Conservation (phyloP, 2,888 invertebrate genomes). For the Ormyrus nitidulus region DNA sequence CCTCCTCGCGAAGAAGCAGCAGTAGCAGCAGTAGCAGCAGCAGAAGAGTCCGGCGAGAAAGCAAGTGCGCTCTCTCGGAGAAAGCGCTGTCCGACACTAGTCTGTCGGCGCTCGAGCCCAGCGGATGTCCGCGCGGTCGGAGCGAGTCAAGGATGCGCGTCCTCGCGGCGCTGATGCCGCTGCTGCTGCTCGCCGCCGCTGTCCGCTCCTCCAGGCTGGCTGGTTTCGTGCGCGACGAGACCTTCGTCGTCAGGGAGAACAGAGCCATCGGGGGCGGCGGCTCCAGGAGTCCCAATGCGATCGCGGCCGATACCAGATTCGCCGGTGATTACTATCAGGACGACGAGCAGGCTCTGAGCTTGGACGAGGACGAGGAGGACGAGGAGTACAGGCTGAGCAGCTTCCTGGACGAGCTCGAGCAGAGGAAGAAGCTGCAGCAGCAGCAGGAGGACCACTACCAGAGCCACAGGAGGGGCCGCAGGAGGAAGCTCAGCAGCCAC, state of each 20-base stretch:
- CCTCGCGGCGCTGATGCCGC: not conserved
- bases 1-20: not conserved
- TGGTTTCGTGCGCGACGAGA: constrained; percentile 23
- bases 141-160: too few relatives aligned
- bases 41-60: constrained; percentile 37
- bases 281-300: not conserved
- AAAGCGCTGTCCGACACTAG: constrained; percentile 24
- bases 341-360: constrained; percentile 9
- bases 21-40: constrained; percentile 1
- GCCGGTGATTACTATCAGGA: constrained; percentile 14
- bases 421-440: too few relatives aligned
- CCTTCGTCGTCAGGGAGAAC: constrained; percentile 11
- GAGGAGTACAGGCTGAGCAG: constrained; percentile 51
- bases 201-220: too few relatives aligned
- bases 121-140: not conserved
- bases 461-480: constrained; percentile 63
- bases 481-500: constrained; percentile 80
- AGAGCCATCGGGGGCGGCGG: constrained; percentile 17
- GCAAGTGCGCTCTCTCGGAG: constrained; percentile 36
- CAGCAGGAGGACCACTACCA: too few relatives aligned
- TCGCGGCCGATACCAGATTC: constrained; percentile 4
- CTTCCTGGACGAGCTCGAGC: constrained; percentile 11
- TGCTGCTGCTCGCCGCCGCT: not conserved
- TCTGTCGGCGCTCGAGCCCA: not conserved
- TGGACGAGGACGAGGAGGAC: constrained; percentile 23